Evolutionary conservation across 2,797 vertebrate species (phyloP), one percentile per base, ranked within the genome.

Genomic region (Leptodactylus fallax): DNA sequence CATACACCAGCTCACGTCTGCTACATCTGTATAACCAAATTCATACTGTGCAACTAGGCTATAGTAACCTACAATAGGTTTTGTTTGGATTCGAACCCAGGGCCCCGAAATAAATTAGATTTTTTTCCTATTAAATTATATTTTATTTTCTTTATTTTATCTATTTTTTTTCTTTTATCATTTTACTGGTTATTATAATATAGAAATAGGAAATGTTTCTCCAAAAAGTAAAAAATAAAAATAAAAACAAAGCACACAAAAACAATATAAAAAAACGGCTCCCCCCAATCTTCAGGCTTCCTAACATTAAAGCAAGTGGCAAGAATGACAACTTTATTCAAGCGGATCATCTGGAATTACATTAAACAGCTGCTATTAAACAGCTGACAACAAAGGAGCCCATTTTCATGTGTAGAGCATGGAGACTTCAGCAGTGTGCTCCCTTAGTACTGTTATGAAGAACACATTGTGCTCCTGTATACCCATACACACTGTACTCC

Each of bases 331-430:
- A 93, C 93, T 94, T 94, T 93, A 93, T 94, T 94, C 92, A 91
- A 90, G 93, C 91, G 83, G 92, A 93, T 95, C 94, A 94, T 94
- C 93, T 92, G 94, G 93, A 94, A 94, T 94, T 94, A 92, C 93
- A 92, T 93, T 93, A 93, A 94, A 92, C 95, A 95, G 94, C 93
- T 95, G 94, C 94, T 93, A 90, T 93, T 93, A 91, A 93, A 93
- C 95, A 95, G 93, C 94, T 95, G 93, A 95, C 85, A 93, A 93
- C 91, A 92, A 91, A 87, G 86, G 91, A 92, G 92, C 92, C 91
- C 90, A 90, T 93, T 93, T 91, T 93, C 92, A 91, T 93, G 91
- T 91, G 90, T 83, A 85, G 90, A 90, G 93, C 90, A 6, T 67
- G 23, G 91, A 92, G 93, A 92, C 87, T 88, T 23, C 90, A 81